Evolutionary conservation across 1,140 invertebrate species (phyloP), one percentile per base, ranked within the genome.

Genomic region (Sitophilus oryzae): DNA sequence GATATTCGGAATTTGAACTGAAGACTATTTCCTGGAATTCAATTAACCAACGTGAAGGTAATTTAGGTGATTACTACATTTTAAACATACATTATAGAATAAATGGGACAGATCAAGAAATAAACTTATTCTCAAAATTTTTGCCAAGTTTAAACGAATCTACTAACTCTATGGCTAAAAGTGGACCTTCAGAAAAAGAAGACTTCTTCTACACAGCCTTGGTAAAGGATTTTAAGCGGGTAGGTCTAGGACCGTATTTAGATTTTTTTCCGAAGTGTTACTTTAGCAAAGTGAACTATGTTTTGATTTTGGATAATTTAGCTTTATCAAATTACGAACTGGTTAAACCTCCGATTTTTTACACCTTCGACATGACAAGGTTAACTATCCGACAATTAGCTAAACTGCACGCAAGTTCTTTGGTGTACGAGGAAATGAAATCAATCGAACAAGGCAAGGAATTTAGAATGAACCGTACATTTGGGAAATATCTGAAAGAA

Each of bases 381-480:
- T 56, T 68, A 5, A 65, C 60, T 36, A 52, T 75, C 19, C 47
- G 48, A 20, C 34, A 59, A 11, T 20, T 75, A 14, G 72, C 74
- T 3, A 66, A 62, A 41, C 43, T 73, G 0, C 73, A 76, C 23
- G 68, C 67, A 0, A 49, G 63, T 9, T 70, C 64, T 14, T 6
- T 76, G 1, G 35, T 69, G 1, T 68, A 66, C 15, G 73, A 76
- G 45, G 54, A 64, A 25, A 57, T 52, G 20, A 44, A 67, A 4
- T 63, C 64, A 1, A 53, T 52, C 1, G 30, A 65, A 0, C 19
- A 51, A 1, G 46, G 40, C 3, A 54, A 49, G 36, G 21, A 43
- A 16, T 56, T 54, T 38, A 18, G 52, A 30, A 42, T 66, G 21
- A 40, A 52, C 14, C 52, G 61, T 11, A 9, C 42, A 15, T 61